Conservation (phyloP, 2,888 invertebrate species). For the Eupithecia vulgata region DNA sequence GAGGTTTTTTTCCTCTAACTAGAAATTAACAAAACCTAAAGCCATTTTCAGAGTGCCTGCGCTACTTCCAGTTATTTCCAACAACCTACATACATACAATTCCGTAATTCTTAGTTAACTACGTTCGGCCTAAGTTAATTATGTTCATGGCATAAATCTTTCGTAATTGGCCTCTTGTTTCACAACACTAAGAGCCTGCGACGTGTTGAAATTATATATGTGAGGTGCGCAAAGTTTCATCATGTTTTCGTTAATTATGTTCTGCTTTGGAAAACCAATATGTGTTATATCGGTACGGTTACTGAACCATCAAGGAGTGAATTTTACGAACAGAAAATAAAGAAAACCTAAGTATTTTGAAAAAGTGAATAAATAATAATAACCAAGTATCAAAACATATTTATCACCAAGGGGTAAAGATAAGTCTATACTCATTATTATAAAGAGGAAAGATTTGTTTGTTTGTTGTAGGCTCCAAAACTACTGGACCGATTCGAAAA, state of each 20-base stretch:
- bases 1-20: not conserved
- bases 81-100: conserved; percentile 58
- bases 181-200: conserved; percentile 79
- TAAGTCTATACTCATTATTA: no score
- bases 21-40: not conserved
- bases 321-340: not conserved
- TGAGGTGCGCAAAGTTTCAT: conserved; percentile 72
- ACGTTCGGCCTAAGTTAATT: conserved; percentile 84
- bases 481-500: no score
- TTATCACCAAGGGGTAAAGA: not conserved
- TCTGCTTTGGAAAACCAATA: conserved; percentile 24
- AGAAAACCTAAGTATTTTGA: no score
- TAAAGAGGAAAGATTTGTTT: no score
- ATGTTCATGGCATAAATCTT: conserved; percentile 84
- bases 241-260: conserved; percentile 56
- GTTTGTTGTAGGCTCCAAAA: no score
- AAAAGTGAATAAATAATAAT: not conserved
- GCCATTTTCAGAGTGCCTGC: not conserved
- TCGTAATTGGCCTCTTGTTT: conserved; percentile 84
- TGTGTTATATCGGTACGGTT: conserved; percentile 26
- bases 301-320: not conserved
- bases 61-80: conserved; percentile 8
- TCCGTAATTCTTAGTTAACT: conserved; percentile 79
- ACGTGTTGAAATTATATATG: conserved; percentile 84
- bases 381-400: not conserved